phyloP scores from a whole-genome alignment of 2,888 invertebrate species.

The Sicus ferrugineus region DNA sequence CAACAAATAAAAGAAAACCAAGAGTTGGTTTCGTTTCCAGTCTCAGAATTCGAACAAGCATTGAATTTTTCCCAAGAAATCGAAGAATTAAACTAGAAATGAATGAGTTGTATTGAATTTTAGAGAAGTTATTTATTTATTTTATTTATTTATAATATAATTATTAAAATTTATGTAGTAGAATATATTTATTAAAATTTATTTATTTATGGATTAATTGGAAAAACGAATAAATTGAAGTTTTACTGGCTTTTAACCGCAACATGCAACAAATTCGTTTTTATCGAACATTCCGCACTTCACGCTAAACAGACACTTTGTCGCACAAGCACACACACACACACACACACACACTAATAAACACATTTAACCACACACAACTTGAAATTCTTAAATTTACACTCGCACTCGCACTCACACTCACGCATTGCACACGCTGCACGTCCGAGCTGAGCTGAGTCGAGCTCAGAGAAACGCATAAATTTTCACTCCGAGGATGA shows the following conservation, averaged over 20 bases:
- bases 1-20: background rate
- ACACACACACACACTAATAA: background rate
- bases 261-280: slow-evolving; percentile 10
- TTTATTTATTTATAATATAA: no score
- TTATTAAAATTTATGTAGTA: no score
- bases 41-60: no score
- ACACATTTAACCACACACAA: background rate
- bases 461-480: background rate
- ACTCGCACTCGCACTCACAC: background rate
- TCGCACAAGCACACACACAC: background rate
- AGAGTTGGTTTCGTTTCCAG: no score
- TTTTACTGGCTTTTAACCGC: no score
- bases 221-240: no score
- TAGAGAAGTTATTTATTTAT: no score
- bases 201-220: no score
- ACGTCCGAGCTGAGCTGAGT: background rate
- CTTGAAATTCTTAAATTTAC: background rate
- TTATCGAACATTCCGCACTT: background rate
- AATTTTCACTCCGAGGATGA: slow-evolving; percentile 6
- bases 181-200: no score
- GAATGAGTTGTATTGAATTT: no score
- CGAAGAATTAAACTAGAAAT: no score
- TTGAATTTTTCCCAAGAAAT: no score
- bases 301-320: background rate
- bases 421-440: background rate